Base-by-base conservation (phyloP, 2,888 invertebrate species). In the Apamea monoglypha region DNA sequence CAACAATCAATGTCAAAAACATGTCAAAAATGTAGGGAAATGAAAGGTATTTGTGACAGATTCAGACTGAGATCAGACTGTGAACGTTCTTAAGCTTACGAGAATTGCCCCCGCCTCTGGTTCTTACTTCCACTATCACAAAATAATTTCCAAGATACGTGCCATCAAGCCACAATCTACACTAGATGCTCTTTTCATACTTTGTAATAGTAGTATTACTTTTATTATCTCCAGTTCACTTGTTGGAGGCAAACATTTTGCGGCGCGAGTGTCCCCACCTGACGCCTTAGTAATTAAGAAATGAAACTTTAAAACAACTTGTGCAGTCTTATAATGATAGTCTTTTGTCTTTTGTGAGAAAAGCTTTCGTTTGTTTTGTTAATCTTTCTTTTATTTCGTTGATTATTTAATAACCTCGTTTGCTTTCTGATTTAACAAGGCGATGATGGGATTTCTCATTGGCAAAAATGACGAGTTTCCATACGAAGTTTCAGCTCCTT, bases 241-340 rank as follows among this genome's bases (percentile, higher is more conserved):
- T 86, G 78, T 82, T 79, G 64, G 25, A 25, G 25, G 36, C 78
- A 66, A 77, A 81, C 67, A 76, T 76, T 76, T 64, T 67, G 69
- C 67, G 44, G 76, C 12, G 44, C 14, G 40, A 71, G 25, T 36
- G 67, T 69, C 67, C 70, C 67, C 69, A 82, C 81, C 76, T 79
- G 59, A 76, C 68, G 68, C 59, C 73, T 68, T n/a, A 16, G 71
- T 88, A 82, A 86, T 87, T 88, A 88, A 71, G 76, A 76, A 80
- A 84, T 79, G 53, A 80, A 81, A 80, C 36, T 77, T 85, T 80
- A 74, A 79, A 85, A 75, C 71, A 81, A 76, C 80, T 73, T 59
- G 21, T 76, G 69, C 25, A 59, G 72, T 77, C 63, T 69, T 61
- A 75, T 59, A 61, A 32, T 47, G 29, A 71, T 81, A 74, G 50